phyloP scores from a whole-genome alignment of 2,797 vertebrate genomes.

The Coregonus suidteri region DNA sequence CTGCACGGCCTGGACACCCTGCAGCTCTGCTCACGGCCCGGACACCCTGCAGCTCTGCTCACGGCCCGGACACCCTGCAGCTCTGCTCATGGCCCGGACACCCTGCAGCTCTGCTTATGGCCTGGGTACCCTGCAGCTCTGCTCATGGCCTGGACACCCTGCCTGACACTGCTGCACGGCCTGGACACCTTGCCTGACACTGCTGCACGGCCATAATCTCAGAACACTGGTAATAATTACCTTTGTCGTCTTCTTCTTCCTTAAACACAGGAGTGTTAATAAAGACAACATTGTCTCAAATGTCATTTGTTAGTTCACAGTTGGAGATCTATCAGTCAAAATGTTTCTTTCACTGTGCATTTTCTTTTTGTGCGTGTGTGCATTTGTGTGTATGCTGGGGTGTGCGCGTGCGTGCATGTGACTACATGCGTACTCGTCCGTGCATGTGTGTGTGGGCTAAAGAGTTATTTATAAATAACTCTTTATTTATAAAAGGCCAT shows the following conservation, averaged over 20 bases:
- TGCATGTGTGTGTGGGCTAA: constrained; percentile 33
- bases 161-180: no score
- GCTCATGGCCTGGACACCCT: no score
- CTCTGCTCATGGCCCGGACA: no score
- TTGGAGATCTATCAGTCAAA: no score
- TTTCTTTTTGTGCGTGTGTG: no score
- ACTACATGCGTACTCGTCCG: background rate
- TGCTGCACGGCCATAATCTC: constrained; percentile 23
- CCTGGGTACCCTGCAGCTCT: no score
- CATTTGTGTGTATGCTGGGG: no score
- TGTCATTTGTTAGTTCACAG: background rate
- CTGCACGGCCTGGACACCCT: constrained; percentile 25
- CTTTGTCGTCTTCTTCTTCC: background rate
- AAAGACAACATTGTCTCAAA: background rate
- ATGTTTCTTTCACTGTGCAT: background rate
- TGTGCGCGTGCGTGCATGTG: background rate
- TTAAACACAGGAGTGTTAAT: background rate
- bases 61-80: no score
- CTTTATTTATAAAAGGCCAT: constrained; percentile 61
- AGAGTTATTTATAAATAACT: constrained; percentile 25
- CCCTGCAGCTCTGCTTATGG: no score
- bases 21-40: background rate
- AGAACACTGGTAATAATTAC: background rate
- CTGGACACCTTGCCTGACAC: no score
- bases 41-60: background rate